These are phyloP conservation scores for Aeoliscus strigatus DNA, from an alignment of 2,797 vertebrate genomes.

Conservation along the genomic window DNA sequence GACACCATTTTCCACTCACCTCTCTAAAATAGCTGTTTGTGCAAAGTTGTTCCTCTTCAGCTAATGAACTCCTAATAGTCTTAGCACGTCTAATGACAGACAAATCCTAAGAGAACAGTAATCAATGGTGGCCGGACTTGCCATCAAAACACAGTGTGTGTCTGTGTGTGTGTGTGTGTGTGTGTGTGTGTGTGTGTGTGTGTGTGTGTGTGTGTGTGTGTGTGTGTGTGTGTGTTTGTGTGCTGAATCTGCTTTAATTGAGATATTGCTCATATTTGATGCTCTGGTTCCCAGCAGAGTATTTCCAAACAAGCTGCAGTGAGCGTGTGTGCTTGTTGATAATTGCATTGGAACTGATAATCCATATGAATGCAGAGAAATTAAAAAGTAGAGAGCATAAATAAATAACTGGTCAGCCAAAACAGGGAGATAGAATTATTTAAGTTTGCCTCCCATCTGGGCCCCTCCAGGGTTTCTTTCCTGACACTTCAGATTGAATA, in stretches of 20 bases:
- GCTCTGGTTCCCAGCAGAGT: constrained; percentile 29
- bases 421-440: too few relatives aligned
- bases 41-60: constrained; percentile 8
- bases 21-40: constrained; percentile 19
- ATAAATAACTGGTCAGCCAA: constrained; percentile 6
- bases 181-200: too few relatives aligned
- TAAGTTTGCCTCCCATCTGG: too few relatives aligned
- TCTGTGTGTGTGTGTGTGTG: too few relatives aligned
- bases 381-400: constrained; percentile 19
- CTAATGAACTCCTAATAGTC: constrained; percentile 20
- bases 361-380: constrained; percentile 31
- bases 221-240: constrained; percentile 1
- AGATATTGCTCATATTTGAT: constrained; percentile 21
- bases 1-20: constrained; percentile 12
- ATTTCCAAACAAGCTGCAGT: constrained; percentile 19
- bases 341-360: constrained; percentile 48
- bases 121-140: constrained; percentile 38
- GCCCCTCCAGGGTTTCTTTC: too few relatives aligned
- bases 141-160: constrained; percentile 6
- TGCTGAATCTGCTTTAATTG: constrained; percentile 5
- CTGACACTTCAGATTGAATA: too few relatives aligned
- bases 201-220: too few relatives aligned
- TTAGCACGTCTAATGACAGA: constrained; percentile 21
- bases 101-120: constrained; percentile 21
- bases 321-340: constrained; percentile 23